Base-by-base conservation (phyloP, 2,113 vertebrate genomes). In the Rallus limicola region DNA sequence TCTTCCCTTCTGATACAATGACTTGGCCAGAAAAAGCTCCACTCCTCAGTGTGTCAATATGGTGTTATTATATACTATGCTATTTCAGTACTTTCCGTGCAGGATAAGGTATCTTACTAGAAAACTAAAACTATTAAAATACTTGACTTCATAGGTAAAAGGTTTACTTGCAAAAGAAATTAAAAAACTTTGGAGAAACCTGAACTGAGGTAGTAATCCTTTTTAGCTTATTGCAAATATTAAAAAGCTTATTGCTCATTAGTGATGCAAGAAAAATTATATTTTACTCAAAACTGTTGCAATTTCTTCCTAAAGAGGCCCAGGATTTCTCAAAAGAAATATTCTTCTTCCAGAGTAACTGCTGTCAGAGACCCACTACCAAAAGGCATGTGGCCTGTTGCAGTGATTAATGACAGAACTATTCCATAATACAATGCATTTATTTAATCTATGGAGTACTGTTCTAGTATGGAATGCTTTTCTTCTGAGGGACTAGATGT, bases 51-150 rank as follows among this genome's bases (percentile, higher is more conserved):
- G 28, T 34, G n/a, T 69, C 13, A 69, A 46, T 14, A 23, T 1
- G 2, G 13, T 2, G 0, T 36, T 34, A 24, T 38, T 62, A 56
- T 16, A n/a, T 38, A 58, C 9, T 3, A 34, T 38, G 12, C 4
- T 21, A 56, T 36, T 38, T 74, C 72, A 79, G 23, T 33, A 40
- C 3, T 64, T 63, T 59, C 26, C 6, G 28, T 58, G 13, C 25
- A 40, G 42, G 11, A 53, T 46, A 64, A 82, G 8, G 19, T 40
- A 65, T 26, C 40, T 88, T 25, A 52, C 28, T 53, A 36, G 25
- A 79, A 17, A 59, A 36, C 29, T 46, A 10, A 29, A 74, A 34
- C 11, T 64, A 29, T 28, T 72, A 75, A 79, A 78, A 74, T 59
- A 29, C 10, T 59, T 63, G 40, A 46, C 21, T 53, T 55, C 16